Conservation (phyloP, 2,113 vertebrate species). For the Siniperca knerii region DNA sequence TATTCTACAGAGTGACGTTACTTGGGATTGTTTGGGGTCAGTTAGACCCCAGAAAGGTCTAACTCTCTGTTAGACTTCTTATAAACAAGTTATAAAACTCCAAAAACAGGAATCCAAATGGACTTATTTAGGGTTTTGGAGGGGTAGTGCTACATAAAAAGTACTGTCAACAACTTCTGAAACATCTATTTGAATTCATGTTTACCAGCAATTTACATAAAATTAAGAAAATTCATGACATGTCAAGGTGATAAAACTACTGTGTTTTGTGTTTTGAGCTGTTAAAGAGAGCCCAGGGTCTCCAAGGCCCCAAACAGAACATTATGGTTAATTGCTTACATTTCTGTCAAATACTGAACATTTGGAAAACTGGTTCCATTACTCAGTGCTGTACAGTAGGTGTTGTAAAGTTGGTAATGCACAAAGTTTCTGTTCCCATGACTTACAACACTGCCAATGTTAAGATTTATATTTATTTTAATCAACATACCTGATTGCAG, state of each 20-base stretch:
- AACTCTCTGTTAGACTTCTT: neutral
- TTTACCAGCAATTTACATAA: neutral
- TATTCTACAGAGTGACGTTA: neutral
- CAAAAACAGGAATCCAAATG: neutral
- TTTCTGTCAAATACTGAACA: neutral
- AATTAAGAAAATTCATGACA: neutral
- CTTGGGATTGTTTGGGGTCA: neutral
- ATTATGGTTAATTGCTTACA: neutral
- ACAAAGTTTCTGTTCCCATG: neutral
- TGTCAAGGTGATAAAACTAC: neutral
- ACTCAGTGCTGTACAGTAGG: neutral
- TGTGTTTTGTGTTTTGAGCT: neutral
- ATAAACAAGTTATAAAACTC: neutral
- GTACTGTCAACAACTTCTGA: neutral
- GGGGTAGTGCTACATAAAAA: neutral
- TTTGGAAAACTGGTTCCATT: neutral
- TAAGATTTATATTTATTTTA: neutral
- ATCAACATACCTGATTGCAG: slow-evolving; percentile 24
- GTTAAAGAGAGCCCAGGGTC: neutral
- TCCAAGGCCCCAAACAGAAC: neutral
- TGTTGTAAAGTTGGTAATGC: neutral
- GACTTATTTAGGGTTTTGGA: neutral
- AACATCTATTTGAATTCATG: neutral
- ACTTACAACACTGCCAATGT: neutral
- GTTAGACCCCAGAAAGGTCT: no score